Evolutionary conservation across 2,888 invertebrate genomes (phyloP).

Genomic region (Chloroclysta siterata): DNA sequence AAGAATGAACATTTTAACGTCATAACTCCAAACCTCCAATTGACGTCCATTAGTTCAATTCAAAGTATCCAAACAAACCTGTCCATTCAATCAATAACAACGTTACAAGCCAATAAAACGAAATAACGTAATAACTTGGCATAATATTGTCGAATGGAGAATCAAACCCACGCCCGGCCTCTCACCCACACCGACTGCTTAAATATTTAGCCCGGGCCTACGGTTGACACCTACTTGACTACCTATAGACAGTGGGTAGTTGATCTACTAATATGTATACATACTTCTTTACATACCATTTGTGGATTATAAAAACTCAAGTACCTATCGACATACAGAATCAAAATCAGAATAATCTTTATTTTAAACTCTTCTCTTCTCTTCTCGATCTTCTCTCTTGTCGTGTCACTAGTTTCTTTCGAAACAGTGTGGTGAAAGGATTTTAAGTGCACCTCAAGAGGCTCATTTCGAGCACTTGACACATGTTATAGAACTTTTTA

Average conservation of each 20-base stretch:
- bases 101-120: conserved; percentile 31
- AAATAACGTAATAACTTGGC: conserved; percentile 30
- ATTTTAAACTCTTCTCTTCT: too few relatives aligned
- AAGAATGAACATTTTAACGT: conserved; percentile 13
- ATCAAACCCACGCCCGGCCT: conserved; percentile 57
- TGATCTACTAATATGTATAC: neutral
- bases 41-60: conserved; percentile 15
- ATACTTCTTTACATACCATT: too few relatives aligned
- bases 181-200: conserved; percentile 57
- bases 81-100: conserved; percentile 23
- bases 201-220: conserved; percentile 59
- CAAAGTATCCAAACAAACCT: conserved; percentile 14
- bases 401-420: too few relatives aligned
- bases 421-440: too few relatives aligned
- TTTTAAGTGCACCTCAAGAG: too few relatives aligned
- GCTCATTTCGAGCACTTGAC: too few relatives aligned
- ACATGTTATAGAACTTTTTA: too few relatives aligned
- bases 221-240: conserved; percentile 33
- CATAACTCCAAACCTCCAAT: conserved; percentile 21
- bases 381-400: too few relatives aligned
- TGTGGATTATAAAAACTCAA: too few relatives aligned
- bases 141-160: conserved; percentile 45
- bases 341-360: too few relatives aligned
- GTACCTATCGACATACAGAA: too few relatives aligned
- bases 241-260: neutral